Evolutionary conservation across 1,140 invertebrate genomes (phyloP).

Genomic region (Drosophila ficusphila): DNA sequence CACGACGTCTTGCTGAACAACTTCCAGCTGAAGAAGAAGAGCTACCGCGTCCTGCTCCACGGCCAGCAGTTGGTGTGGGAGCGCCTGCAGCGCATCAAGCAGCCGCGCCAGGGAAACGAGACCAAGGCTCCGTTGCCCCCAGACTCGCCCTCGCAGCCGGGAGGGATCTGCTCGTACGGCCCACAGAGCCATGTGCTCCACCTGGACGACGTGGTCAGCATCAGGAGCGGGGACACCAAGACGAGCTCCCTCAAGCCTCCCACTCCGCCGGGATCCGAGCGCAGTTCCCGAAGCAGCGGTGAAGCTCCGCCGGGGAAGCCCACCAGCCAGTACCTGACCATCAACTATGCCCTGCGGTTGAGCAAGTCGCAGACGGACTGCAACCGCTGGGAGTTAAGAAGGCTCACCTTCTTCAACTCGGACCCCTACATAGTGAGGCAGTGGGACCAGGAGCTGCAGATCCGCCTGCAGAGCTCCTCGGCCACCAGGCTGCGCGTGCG

Average conservation of each 20-base stretch:
- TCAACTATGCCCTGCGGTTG: constrained; percentile 87
- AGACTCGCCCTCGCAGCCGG: constrained; percentile 27
- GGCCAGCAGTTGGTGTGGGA: constrained; percentile 88
- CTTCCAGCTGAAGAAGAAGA: constrained; percentile 87
- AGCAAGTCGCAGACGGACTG: constrained; percentile 84
- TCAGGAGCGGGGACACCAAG: constrained; percentile 64
- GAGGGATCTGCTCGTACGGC: constrained; percentile 54
- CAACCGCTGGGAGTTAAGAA: constrained; percentile 87
- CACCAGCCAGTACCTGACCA: constrained; percentile 85
- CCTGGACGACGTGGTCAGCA: constrained; percentile 69
- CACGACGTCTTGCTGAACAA: constrained; percentile 86
- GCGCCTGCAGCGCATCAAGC: constrained; percentile 78
- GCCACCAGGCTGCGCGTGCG: constrained; percentile 84
- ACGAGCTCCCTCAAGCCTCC: constrained; percentile 50
- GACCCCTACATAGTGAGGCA: constrained; percentile 87
- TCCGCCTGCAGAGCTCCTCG: constrained; percentile 84
- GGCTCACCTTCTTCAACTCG: constrained; percentile 86
- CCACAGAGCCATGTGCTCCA: constrained; percentile 66
- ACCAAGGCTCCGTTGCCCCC: constrained; percentile 55
- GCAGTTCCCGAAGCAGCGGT: constrained; percentile 10
- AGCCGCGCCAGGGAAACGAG: constrained; percentile 76
- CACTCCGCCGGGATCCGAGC: constrained; percentile 1
- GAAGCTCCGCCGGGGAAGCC: constrained; percentile 35
- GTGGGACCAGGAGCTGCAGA: constrained; percentile 87
- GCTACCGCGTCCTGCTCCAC: constrained; percentile 88